phyloP scores from a whole-genome alignment of 1,140 invertebrate species.

The Medauroidea extradentata region DNA sequence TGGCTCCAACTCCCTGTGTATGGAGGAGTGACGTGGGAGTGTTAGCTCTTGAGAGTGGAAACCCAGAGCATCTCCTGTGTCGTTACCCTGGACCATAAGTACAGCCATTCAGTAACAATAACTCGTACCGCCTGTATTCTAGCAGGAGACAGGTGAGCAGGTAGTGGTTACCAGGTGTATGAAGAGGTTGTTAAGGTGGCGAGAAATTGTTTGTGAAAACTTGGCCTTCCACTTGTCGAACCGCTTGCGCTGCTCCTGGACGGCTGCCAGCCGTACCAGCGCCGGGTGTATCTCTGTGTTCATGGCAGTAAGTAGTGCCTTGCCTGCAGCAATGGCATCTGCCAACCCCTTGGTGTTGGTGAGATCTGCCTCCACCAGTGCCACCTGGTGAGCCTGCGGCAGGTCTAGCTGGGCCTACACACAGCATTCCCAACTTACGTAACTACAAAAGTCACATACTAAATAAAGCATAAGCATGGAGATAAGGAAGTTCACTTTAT shows the following conservation, averaged over 20 bases:
- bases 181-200: constrained; percentile 90
- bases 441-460: too few species aligned
- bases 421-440: too few species aligned
- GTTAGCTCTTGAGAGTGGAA: constrained; percentile 57
- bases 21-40: constrained; percentile 67
- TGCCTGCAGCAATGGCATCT: constrained; percentile 73
- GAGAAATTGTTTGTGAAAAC: constrained; percentile 75
- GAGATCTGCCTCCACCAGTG: constrained; percentile 71
- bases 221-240: constrained; percentile 80
- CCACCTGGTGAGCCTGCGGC: constrained; percentile 60
- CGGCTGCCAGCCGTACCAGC: constrained; percentile 67
- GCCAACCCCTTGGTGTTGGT: constrained; percentile 66
- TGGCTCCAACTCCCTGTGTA: constrained; percentile 76
- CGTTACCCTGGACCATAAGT: constrained; percentile 54
- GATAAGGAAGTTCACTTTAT: too few species aligned
- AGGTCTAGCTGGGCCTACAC: constrained; percentile 68
- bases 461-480: too few species aligned
- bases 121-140: background rate
- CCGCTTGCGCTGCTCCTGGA: constrained; percentile 82
- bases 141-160: too few species aligned
- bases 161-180: constrained; percentile 65
- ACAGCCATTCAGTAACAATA: background rate
- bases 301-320: constrained; percentile 72
- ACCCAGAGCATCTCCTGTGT: constrained; percentile 54
- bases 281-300: constrained; percentile 62